These are phyloP conservation scores for Habroteleia sp. DNA, from an alignment of 2,888 invertebrate species.

Conservation along the genomic window DNA sequence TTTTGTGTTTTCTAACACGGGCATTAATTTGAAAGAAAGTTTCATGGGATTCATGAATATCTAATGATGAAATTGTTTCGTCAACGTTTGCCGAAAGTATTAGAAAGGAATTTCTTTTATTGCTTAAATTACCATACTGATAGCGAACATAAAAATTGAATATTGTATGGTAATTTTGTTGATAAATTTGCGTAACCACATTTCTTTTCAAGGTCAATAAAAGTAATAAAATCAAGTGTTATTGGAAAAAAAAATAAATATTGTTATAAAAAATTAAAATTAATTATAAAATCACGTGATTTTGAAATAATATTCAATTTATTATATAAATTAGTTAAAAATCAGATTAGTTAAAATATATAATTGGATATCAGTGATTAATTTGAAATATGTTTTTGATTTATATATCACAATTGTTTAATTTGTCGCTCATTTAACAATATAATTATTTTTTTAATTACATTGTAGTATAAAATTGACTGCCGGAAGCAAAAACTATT, in stretches of 20 bases:
- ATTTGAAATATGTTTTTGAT: too few species aligned
- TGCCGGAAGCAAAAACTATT: background rate
- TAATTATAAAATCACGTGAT: background rate
- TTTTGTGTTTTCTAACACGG: conserved; percentile 14
- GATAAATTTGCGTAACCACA: conserved; percentile 35
- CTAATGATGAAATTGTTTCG: conserved; percentile 36
- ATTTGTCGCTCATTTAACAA: too few species aligned
- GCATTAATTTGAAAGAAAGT: conserved; percentile 36
- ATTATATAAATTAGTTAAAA: too few species aligned
- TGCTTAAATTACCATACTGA: conserved; percentile 43
- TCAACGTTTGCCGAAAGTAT: conserved; percentile 48
- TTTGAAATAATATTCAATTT: too few species aligned
- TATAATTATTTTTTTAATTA: too few species aligned
- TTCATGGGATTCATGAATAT: conserved; percentile 33
- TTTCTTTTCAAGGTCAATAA: conserved; percentile 30
- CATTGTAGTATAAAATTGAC: too few species aligned
- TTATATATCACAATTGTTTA: too few species aligned
- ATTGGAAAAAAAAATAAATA: background rate
- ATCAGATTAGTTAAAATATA: too few species aligned
- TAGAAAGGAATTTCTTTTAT: conserved; percentile 55
- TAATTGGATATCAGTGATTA: too few species aligned
- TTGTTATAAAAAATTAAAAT: background rate
- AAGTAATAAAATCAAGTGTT: conserved; percentile 8
- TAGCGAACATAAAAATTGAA: conserved; percentile 19
- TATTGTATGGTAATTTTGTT: conserved; percentile 40